Evolutionary conservation across 2,888 invertebrate genomes (phyloP), one percentile per base, ranked within the genome.

Genomic region (Ommatoiulus sabulosus): DNA sequence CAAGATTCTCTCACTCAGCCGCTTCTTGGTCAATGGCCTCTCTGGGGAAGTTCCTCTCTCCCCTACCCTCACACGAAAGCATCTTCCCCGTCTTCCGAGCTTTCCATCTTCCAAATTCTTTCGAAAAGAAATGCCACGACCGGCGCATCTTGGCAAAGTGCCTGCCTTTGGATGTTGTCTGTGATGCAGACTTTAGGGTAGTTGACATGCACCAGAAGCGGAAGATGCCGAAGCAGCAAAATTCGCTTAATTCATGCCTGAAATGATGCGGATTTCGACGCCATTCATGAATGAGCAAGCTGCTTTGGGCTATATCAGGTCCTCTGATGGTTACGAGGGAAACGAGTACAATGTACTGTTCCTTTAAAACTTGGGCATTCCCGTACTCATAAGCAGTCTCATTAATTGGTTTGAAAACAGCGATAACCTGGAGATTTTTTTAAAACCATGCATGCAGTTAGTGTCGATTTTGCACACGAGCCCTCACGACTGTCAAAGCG

Each of bases 1-100:
- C 80, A 80, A 80, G 80, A 80, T 80, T 35, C 80, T 80, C 35
- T 15, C 80, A 10, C 35, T 80, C 80, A 35, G 80, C 35, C 57
- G 24, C 80, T 10, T 80, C 72, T 80, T 80, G 80, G 80, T 80
- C 80, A 80, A 80, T 80, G 80, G 80, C 80, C 80, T 80, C 80
- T 80, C 80, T n/a, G 57, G 57, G 57, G n/a, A 57, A 57, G 57
- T 57, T 57, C 57, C n/a, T 57, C 57, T 57, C 57, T n/a, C 57
- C 52, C 17, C 5, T n/a, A 5, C n/a, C 35, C 35, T 35, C 35
- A 35, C 35, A 35, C 35, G 35, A 35, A n/a, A 8, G n/a, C 57
- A 57, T 57, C 57, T 8, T 57, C 80, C 3, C 52, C 35, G 15
- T 7, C n/a, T 3, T 24, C 72, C 10, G 3, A 72, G 24, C 72